A percentile compares a stretch with the other conserved stretches of the same genome.
phyloP scores from a whole-genome alignment of 1,140 invertebrate genomes.

The Drosophila persimilis region DNA sequence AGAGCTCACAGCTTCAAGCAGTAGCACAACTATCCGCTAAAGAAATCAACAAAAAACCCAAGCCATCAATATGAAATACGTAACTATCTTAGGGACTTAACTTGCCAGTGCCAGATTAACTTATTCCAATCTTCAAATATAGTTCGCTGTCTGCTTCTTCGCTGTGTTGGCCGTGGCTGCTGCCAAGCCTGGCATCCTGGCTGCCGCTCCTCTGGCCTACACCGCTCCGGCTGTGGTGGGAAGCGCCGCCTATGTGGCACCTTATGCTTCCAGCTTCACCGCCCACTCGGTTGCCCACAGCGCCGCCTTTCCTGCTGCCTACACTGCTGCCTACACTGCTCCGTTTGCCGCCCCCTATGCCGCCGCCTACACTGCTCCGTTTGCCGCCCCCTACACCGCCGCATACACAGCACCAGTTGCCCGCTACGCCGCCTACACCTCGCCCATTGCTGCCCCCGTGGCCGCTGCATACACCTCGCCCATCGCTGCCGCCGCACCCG shows the following conservation, averaged over 20 bases:
- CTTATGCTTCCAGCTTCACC: slow-evolving; percentile 79
- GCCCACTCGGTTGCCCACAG: slow-evolving; percentile 56
- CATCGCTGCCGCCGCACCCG: slow-evolving; percentile 54
- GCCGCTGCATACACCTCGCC: slow-evolving; percentile 58
- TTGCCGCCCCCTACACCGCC: slow-evolving; percentile 69
- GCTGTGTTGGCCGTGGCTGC: slow-evolving; percentile 69
- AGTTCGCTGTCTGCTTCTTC: slow-evolving; percentile 77
- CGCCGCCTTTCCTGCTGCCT: slow-evolving; percentile 69
- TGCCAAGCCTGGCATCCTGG: slow-evolving; percentile 67
- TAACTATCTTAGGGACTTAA: slow-evolving; percentile 43
- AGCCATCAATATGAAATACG: slow-evolving; percentile 77
- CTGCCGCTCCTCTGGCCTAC: slow-evolving; percentile 78
- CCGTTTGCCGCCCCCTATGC: slow-evolving; percentile 45
- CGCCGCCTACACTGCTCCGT: slow-evolving; percentile 24
- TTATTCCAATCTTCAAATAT: background rate
- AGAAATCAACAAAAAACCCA: slow-evolving; percentile 26
- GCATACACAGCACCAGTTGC: slow-evolving; percentile 56
- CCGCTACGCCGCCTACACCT: slow-evolving; percentile 50
- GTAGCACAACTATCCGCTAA: slow-evolving; percentile 28
- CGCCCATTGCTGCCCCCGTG: slow-evolving; percentile 57
- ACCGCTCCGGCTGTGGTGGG: slow-evolving; percentile 80
- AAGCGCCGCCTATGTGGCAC: slow-evolving; percentile 83
- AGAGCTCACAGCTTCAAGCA: slow-evolving; percentile 66
- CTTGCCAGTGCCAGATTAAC: no score
- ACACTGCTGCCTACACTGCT: slow-evolving; percentile 56